Conservation (phyloP, 1,140 invertebrate genomes). For the Achroia grisella region DNA sequence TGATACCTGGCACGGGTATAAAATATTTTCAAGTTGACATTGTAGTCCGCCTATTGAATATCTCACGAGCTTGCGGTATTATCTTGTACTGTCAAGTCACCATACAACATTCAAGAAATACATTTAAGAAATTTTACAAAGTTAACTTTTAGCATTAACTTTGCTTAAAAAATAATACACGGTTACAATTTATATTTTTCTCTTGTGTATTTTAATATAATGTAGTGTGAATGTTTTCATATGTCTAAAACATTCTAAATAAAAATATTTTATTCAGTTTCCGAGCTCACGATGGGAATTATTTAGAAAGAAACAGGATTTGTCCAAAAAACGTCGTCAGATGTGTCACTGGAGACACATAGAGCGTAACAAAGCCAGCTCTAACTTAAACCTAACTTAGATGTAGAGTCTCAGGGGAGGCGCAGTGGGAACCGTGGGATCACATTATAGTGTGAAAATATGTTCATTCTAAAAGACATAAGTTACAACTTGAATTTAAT, state of each 20-base stretch:
- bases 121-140: background rate
- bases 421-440: slow-evolving; percentile 2
- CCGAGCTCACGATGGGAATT: background rate
- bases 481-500: background rate
- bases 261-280: slow-evolving; percentile 2
- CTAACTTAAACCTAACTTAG: slow-evolving; percentile 29
- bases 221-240: background rate
- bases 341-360: slow-evolving; percentile 20
- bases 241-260: background rate
- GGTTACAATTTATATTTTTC: no score
- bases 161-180: no score
- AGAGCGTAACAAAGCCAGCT: slow-evolving; percentile 15
- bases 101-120: background rate
- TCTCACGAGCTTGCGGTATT: slow-evolving; percentile 14
- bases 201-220: no score
- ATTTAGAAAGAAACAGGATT: slow-evolving; percentile 1
- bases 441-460: slow-evolving; percentile 8
- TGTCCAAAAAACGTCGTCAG: slow-evolving; percentile 11
- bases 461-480: background rate
- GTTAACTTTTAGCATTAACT: no score
- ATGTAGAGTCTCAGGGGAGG: slow-evolving; percentile 18
- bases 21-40: slow-evolving; percentile 45
- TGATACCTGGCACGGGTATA: slow-evolving; percentile 34
- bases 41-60: slow-evolving; percentile 30
- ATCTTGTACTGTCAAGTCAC: background rate